A percentile compares a stretch with the other conserved stretches of the same genome.
phyloP scores from a whole-genome alignment of 2,113 vertebrate species.

The Xyliphius kryptos region DNA sequence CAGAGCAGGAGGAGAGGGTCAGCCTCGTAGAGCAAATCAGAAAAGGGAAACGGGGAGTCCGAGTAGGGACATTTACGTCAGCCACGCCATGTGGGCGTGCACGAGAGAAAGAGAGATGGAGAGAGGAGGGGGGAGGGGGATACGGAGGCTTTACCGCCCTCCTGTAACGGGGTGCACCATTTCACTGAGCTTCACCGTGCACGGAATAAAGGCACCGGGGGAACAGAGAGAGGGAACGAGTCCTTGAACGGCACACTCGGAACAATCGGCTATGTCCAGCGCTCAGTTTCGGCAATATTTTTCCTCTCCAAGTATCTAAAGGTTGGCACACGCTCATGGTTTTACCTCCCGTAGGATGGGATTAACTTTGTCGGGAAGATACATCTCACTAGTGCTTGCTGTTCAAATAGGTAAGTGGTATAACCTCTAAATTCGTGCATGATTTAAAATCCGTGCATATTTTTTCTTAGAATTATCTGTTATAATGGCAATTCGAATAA shows the following conservation, averaged over 20 bases:
- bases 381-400: constrained; percentile 82
- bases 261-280: constrained; percentile 79
- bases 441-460: too few relatives aligned
- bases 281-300: constrained; percentile 71
- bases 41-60: constrained; percentile 54
- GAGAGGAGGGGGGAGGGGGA: too few relatives aligned
- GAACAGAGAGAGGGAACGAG: too few relatives aligned
- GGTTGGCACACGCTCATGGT: constrained; percentile 80
- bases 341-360: constrained; percentile 94
- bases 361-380: constrained; percentile 90
- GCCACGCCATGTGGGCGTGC: constrained; percentile 74
- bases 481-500: neutral
- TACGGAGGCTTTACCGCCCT: constrained; percentile 73
- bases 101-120: constrained; percentile 14
- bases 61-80: constrained; percentile 76
- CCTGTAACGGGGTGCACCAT: constrained; percentile 80
- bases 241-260: too few relatives aligned
- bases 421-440: too few relatives aligned
- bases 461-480: too few relatives aligned
- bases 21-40: constrained; percentile 57
- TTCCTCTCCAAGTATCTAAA: constrained; percentile 76
- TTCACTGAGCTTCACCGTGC: constrained; percentile 60
- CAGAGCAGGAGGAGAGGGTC: constrained; percentile 26
- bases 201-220: constrained; percentile 54
- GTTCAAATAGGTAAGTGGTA: constrained; percentile 88